These are phyloP conservation scores for Capreolus pygargus DNA, from an alignment of 2,113 vertebrate genomes.

Conservation along the genomic window DNA sequence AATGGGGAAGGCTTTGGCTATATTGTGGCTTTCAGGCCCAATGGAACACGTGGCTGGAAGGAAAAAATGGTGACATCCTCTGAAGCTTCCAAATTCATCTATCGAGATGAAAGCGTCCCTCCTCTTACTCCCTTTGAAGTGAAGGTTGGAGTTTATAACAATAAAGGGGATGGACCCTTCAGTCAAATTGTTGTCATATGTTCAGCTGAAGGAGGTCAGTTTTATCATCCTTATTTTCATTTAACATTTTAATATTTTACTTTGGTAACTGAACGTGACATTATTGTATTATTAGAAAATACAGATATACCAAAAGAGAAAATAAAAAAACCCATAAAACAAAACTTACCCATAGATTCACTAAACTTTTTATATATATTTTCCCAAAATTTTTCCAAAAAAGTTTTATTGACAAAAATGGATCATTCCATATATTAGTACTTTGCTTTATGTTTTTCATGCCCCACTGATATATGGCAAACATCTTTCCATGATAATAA, in stretches of 20 bases:
- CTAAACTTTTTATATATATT: background rate
- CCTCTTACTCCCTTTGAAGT: conserved; percentile 96
- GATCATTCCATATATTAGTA: background rate
- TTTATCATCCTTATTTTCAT: background rate
- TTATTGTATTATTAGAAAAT: background rate
- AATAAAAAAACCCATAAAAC: background rate
- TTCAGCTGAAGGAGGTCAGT: conserved; percentile 95
- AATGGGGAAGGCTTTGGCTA: conserved; percentile 97
- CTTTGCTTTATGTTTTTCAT: background rate
- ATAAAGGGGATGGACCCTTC: conserved; percentile 97
- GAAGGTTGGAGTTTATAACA: conserved; percentile 98
- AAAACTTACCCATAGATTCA: background rate
- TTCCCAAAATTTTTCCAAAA: background rate
- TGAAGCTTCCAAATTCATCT: conserved; percentile 95
- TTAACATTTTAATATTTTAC: background rate
- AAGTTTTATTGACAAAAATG: background rate
- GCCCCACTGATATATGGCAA: background rate
- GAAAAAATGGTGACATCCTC: conserved; percentile 98
- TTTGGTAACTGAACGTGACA: background rate
- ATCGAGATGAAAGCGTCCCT: conserved; percentile 95
- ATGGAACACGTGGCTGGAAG: conserved; percentile 96
- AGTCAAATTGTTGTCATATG: conserved; percentile 93
- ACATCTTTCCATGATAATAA: background rate
- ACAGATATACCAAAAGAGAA: background rate
- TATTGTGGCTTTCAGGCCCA: conserved; percentile 96